phyloP scores from a whole-genome alignment of 2,888 invertebrate species.

The Caradrina kadenii region DNA sequence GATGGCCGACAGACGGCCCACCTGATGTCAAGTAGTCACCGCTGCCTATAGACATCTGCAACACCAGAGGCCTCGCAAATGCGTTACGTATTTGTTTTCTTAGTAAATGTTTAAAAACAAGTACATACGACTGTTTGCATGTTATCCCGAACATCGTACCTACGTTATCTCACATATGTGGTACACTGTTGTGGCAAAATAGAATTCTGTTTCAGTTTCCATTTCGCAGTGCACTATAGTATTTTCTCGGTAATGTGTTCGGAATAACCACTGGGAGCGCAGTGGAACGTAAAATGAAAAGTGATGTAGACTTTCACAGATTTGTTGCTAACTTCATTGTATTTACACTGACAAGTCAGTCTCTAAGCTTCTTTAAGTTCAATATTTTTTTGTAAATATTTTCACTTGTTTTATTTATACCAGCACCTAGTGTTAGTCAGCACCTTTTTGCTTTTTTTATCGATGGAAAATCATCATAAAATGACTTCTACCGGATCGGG shows the following conservation, averaged over 20 bases:
- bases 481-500: too few species aligned
- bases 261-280: conserved; percentile 26
- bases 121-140: conserved; percentile 11
- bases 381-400: too few species aligned
- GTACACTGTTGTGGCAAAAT: conserved; percentile 10
- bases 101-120: not conserved
- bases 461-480: too few species aligned
- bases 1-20: too few species aligned
- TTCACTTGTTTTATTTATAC: too few species aligned
- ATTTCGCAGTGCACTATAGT: conserved; percentile 41
- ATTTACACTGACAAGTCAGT: conserved; percentile 2
- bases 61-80: too few species aligned
- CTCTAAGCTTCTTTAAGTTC: not conserved
- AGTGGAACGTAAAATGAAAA: conserved; percentile 45
- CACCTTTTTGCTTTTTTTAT: too few species aligned
- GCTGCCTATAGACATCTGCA: too few species aligned
- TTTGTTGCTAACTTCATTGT: conserved; percentile 10
- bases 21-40: too few species aligned
- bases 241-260: conserved; percentile 22
- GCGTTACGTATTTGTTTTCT: not conserved
- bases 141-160: not conserved
- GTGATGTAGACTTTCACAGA: conserved; percentile 11
- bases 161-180: not conserved
- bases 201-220: conserved; percentile 25
- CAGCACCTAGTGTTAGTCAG: too few species aligned